Evolutionary conservation across 2,888 invertebrate genomes (phyloP).

Genomic region (Erebia palarica): DNA sequence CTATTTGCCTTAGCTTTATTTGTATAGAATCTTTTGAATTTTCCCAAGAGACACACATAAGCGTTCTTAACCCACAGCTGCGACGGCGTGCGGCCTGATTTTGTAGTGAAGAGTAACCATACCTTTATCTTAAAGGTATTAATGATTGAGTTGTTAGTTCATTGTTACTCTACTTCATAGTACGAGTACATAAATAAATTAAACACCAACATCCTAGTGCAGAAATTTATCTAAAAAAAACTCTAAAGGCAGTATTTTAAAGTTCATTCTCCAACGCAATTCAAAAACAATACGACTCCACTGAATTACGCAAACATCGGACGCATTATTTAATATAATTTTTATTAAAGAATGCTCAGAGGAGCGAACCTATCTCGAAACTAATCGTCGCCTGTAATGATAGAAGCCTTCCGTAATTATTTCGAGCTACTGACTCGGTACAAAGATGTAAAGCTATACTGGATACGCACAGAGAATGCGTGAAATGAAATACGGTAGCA

Average conservation of each 20-base stretch:
- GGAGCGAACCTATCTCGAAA: slow-evolving; percentile 70
- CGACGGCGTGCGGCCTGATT: background rate
- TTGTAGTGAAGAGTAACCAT: background rate
- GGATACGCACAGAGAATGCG: slow-evolving; percentile 45
- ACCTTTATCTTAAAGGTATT: background rate
- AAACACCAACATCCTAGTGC: slow-evolving; percentile 35
- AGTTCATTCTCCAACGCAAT: slow-evolving; percentile 14
- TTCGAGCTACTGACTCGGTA: slow-evolving; percentile 57
- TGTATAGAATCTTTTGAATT: no score
- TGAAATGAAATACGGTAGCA: no score
- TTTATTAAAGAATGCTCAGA: slow-evolving; percentile 76
- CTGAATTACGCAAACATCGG: slow-evolving; percentile 48
- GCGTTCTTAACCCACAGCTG: no score
- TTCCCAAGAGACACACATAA: no score
- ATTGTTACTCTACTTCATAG: background rate
- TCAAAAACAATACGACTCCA: slow-evolving; percentile 30
- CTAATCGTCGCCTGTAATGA: slow-evolving; percentile 78
- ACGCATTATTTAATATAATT: slow-evolving; percentile 75
- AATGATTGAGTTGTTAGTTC: background rate
- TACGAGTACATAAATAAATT: no score
- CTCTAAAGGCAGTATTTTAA: slow-evolving; percentile 8
- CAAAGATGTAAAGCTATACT: slow-evolving; percentile 44
- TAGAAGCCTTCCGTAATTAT: slow-evolving; percentile 77
- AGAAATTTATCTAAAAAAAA: background rate
- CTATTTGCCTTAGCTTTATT: no score